Conservation (phyloP, 2,113 vertebrate genomes). For the Dicerorhinus sumatrensis region DNA sequence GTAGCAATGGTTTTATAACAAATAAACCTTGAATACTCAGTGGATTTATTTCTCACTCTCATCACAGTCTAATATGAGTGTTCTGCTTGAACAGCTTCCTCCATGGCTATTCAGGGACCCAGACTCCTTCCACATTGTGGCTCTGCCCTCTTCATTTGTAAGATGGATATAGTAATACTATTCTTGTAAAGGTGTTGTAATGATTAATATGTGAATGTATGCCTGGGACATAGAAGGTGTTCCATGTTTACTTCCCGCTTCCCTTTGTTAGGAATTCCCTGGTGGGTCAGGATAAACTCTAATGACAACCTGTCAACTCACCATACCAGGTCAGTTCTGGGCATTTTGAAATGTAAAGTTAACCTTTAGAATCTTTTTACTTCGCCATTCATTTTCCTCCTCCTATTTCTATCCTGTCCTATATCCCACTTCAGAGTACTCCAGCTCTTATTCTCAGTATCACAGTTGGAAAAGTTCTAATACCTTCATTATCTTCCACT, state of each 20-base stretch:
- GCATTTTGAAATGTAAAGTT: slow-evolving; percentile 41
- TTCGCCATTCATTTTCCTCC: not conserved
- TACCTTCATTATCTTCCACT: not conserved
- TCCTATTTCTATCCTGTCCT: not conserved
- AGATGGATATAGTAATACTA: not conserved
- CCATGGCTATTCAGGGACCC: not conserved
- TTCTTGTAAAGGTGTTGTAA: not conserved
- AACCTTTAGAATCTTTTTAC: slow-evolving; percentile 7
- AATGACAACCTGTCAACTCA: not conserved
- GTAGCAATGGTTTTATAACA: not conserved
- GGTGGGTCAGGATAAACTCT: not conserved
- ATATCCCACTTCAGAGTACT: not conserved
- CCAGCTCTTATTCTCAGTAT: not conserved
- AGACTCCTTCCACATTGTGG: not conserved
- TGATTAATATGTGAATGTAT: not conserved
- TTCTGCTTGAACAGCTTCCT: not conserved
- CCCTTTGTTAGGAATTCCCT: not conserved
- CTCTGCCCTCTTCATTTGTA: not conserved
- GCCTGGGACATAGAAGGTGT: not conserved
- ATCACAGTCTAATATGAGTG: not conserved
- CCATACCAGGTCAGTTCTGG: not conserved
- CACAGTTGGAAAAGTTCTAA: not conserved
- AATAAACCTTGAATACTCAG: not conserved
- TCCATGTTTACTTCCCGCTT: not conserved
- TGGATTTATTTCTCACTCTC: not conserved